Conservation (phyloP, 2,888 invertebrate species). For the Polydrusus pterygomalis region DNA sequence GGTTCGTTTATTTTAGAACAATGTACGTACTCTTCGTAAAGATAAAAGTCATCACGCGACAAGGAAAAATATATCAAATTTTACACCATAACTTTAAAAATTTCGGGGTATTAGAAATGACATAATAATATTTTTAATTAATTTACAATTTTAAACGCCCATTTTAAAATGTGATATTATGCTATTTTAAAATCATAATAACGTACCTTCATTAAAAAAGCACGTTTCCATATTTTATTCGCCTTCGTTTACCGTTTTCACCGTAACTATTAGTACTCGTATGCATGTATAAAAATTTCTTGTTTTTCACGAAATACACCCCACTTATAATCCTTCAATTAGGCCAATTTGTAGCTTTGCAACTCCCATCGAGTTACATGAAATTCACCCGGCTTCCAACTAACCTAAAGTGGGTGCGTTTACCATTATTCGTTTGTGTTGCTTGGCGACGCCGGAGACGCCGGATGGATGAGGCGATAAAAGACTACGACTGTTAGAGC, state of each 20-base stretch:
- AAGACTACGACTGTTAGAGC: neutral
- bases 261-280: neutral
- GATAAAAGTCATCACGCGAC: too few relatives aligned
- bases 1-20: too few relatives aligned
- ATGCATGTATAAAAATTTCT: neutral
- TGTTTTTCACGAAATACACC: conserved; percentile 22
- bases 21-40: too few relatives aligned
- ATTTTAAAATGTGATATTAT: too few relatives aligned
- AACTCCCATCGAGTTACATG: conserved; percentile 38
- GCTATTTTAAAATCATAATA: neutral
- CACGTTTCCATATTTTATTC: conserved; percentile 4
- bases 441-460: conserved; percentile 45
- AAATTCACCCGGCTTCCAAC: conserved; percentile 45
- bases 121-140: too few relatives aligned
- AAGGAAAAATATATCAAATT: too few relatives aligned
- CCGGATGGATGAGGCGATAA: conserved; percentile 29
- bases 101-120: too few relatives aligned
- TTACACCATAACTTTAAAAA: too few relatives aligned
- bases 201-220: conserved; percentile 27
- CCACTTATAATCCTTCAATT: conserved; percentile 19
- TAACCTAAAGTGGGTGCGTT: conserved; percentile 45
- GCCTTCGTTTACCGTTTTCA: neutral
- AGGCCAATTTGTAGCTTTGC: conserved; percentile 24
- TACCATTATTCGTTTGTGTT: conserved; percentile 34
- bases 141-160: too few relatives aligned